These are phyloP conservation scores for Spinus olivaceus DNA, from an alignment of 2,797 vertebrate genomes.

Conservation along the genomic window DNA sequence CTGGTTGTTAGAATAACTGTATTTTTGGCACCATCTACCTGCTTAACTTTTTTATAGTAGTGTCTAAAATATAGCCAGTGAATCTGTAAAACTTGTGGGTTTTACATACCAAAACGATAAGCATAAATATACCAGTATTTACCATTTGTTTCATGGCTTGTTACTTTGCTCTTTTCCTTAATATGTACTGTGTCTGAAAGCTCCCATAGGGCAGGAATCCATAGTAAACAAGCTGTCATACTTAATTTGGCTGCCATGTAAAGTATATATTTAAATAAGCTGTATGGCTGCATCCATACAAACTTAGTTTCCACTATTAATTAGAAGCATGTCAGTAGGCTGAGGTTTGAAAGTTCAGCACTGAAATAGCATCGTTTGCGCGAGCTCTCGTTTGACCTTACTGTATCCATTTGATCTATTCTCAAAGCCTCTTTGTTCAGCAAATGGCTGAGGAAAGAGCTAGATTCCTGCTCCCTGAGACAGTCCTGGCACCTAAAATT, in stretches of 20 bases:
- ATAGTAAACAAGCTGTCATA: slow-evolving; percentile 36
- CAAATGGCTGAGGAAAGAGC: neutral
- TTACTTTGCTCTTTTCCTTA: slow-evolving; percentile 7
- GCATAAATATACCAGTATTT: neutral
- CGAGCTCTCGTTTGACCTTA: neutral
- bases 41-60: neutral
- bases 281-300: neutral
- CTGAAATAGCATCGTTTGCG: neutral
- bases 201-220: slow-evolving; percentile 11
- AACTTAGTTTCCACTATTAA: neutral
- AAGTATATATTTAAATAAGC: slow-evolving; percentile 6
- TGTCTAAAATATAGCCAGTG: neutral
- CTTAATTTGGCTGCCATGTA: slow-evolving; percentile 20
- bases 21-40: neutral
- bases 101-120: neutral
- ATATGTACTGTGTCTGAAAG: slow-evolving; percentile 27
- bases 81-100: neutral
- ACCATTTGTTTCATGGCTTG: neutral
- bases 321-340: neutral
- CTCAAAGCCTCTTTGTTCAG: neutral
- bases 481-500: neutral
- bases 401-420: neutral
- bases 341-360: neutral
- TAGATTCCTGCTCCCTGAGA: neutral
- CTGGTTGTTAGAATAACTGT: neutral